These are phyloP conservation scores for Microtus ochrogaster DNA, from an alignment of 2,113 vertebrate genomes.

Conservation along the genomic window DNA sequence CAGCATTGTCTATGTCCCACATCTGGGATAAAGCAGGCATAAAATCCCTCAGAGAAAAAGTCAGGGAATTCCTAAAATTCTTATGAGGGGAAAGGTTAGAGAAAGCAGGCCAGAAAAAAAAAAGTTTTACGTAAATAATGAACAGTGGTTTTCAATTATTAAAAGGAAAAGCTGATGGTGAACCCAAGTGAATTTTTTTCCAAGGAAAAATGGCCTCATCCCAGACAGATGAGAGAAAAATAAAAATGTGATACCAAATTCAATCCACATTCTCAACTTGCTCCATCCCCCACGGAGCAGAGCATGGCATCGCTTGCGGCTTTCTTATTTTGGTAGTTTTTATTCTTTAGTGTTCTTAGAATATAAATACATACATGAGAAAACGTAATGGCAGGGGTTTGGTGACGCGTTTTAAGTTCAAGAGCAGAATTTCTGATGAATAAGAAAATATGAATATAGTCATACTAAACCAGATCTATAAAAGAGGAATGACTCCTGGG, in stretches of 20 bases:
- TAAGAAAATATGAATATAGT: slow-evolving; percentile 39
- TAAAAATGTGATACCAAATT: slow-evolving; percentile 61
- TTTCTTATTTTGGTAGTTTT: neutral
- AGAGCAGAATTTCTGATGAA: slow-evolving; percentile 22
- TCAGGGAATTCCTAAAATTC: slow-evolving; percentile 89
- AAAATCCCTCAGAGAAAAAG: slow-evolving; percentile 85
- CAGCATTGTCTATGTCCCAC: slow-evolving; percentile 77
- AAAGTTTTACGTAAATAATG: slow-evolving; percentile 89
- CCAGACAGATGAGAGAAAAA: slow-evolving; percentile 78
- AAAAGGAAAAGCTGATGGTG: slow-evolving; percentile 78
- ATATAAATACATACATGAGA: neutral
- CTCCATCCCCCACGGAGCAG: neutral
- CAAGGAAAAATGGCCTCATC: slow-evolving; percentile 80
- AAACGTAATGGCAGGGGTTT: neutral
- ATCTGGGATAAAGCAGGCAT: slow-evolving; percentile 86
- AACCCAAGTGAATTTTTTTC: slow-evolving; percentile 78
- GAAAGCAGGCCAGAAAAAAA: slow-evolving; percentile 85
- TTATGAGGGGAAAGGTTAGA: slow-evolving; percentile 88
- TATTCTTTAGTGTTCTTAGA: neutral
- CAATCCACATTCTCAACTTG: slow-evolving; percentile 38
- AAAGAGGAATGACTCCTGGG: slow-evolving; percentile 70
- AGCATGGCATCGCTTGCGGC: neutral
- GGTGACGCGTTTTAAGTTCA: slow-evolving; percentile 7
- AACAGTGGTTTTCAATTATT: slow-evolving; percentile 89
- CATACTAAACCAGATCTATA: slow-evolving; percentile 42